phyloP scores from a whole-genome alignment of 2,888 invertebrate species.

The Ochropacha duplaris region DNA sequence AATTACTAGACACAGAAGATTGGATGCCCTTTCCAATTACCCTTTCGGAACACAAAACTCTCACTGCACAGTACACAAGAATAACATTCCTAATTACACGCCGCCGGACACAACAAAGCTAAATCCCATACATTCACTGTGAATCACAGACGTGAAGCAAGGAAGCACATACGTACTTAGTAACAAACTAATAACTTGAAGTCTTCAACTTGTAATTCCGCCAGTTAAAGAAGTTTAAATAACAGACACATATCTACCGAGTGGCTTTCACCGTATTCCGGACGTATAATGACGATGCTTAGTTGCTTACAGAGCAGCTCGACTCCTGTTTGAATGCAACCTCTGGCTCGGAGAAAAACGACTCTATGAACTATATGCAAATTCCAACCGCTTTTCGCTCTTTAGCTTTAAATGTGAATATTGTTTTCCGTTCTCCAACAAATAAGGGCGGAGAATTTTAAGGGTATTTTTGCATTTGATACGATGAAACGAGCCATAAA shows the following conservation, averaged over 20 bases:
- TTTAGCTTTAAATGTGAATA: conserved; percentile 4
- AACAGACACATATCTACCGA: conserved; percentile 27
- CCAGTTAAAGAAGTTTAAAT: conserved; percentile 25
- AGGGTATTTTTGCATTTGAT: conserved; percentile 15
- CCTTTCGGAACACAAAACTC: too few species aligned
- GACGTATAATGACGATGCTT: conserved; percentile 16
- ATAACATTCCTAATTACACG: not conserved
- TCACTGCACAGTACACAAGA: not conserved
- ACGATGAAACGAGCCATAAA: not conserved
- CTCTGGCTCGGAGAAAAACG: conserved; percentile 52
- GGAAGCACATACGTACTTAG: conserved; percentile 11
- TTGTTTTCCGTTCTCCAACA: conserved; percentile 27
- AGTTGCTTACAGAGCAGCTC: conserved; percentile 27
- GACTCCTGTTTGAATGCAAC: not conserved
- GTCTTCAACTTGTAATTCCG: conserved; percentile 12
- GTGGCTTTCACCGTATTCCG: conserved; percentile 26
- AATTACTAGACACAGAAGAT: too few species aligned
- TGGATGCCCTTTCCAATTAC: too few species aligned
- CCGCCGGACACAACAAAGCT: not conserved
- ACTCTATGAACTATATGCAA: conserved; percentile 59
- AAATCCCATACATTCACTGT: not conserved
- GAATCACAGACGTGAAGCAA: conserved; percentile 8
- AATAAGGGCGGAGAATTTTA: conserved; percentile 33
- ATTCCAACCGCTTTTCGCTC: conserved; percentile 32
- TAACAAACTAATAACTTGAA: conserved; percentile 17